Conservation (phyloP, 2,797 vertebrate genomes). For the Buphagus erythrorhynchus region DNA sequence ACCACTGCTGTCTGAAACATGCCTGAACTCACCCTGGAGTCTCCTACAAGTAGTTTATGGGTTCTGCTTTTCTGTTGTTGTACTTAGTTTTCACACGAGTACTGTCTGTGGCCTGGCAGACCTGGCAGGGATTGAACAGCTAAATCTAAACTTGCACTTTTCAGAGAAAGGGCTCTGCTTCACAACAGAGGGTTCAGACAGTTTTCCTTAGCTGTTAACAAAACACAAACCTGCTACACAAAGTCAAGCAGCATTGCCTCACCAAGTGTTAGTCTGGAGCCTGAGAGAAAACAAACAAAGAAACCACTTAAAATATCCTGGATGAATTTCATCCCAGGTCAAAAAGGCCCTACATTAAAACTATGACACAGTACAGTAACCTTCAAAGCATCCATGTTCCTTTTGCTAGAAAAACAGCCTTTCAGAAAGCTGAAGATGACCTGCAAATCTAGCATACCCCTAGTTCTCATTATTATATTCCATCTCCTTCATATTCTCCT, state of each 20-base stretch:
- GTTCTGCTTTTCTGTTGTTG: not conserved
- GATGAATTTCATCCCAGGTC: not conserved
- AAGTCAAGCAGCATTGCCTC: not conserved
- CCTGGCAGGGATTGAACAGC: accelerated
- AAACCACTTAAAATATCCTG: not conserved
- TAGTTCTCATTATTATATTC: not conserved
- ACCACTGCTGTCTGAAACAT: not conserved
- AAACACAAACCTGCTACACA: not conserved
- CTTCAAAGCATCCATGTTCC: not conserved
- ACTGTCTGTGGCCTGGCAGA: not conserved
- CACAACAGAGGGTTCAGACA: accelerated
- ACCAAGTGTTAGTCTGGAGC: not conserved
- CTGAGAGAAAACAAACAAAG: not conserved
- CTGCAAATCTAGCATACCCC: not conserved
- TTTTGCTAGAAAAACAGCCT: not conserved
- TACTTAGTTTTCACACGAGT: not conserved
- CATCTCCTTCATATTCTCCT: not conserved
- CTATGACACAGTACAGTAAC: not conserved
- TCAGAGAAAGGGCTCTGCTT: not conserved
- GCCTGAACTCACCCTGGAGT: not conserved
- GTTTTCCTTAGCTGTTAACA: not conserved
- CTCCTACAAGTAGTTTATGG: not conserved
- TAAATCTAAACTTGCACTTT: accelerated
- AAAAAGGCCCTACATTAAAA: not conserved
- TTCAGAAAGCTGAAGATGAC: not conserved